phyloP scores from a whole-genome alignment of 2,797 vertebrate genomes.

The Tragopan temminckii region DNA sequence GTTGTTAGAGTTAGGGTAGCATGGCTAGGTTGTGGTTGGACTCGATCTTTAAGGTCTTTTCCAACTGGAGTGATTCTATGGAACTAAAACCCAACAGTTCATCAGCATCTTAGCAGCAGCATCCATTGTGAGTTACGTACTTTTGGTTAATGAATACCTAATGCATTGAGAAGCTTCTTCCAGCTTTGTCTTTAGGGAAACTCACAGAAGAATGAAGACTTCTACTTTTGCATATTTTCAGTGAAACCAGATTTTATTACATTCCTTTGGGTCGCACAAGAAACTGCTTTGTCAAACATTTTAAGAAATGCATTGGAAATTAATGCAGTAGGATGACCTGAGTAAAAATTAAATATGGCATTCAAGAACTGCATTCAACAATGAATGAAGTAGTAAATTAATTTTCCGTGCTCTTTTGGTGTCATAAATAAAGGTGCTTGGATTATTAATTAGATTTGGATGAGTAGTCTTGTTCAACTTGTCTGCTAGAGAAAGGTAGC shows the following conservation, averaged over 20 bases:
- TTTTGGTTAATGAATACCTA: neutral
- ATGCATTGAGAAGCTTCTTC: neutral
- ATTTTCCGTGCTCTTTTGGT: conserved; percentile 56
- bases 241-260: conserved; percentile 29
- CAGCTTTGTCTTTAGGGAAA: neutral
- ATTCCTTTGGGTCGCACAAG: conserved; percentile 17
- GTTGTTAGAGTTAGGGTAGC: too few relatives aligned
- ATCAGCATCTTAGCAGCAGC: neutral
- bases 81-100: neutral
- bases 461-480: conserved; percentile 17
- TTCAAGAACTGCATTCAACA: conserved; percentile 64
- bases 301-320: conserved; percentile 48
- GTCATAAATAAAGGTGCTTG: conserved; percentile 40
- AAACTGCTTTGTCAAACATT: conserved; percentile 48
- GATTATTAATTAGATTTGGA: conserved; percentile 34
- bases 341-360: conserved; percentile 62
- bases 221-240: conserved; percentile 28
- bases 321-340: conserved; percentile 54
- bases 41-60: too few relatives aligned
- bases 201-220: neutral
- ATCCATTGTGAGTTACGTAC: neutral
- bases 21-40: too few relatives aligned
- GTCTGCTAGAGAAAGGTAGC: neutral
- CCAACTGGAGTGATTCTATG: too few relatives aligned
- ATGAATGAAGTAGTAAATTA: conserved; percentile 65